Base-by-base conservation (phyloP, 2,113 vertebrate genomes). In the Sinocyclocheilus anshuiensis region DNA sequence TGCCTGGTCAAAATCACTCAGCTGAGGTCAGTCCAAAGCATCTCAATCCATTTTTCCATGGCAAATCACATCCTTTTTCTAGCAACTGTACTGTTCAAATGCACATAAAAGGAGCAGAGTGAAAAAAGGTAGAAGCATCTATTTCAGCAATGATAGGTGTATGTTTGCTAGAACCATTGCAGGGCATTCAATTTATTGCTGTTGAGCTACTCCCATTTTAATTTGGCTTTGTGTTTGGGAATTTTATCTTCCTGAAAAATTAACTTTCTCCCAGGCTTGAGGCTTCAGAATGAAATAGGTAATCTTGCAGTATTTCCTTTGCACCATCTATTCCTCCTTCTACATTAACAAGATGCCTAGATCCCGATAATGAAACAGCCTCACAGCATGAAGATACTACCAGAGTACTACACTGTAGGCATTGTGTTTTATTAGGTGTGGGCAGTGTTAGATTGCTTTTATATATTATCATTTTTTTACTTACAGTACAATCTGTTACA, bases 371-470 rank as follows among this genome's bases (percentile, higher is more conserved):
- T 76, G 74, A 76, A 76, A 76, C 13, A 76, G 45, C 42, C 74
- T 76, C 74, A 26, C n/a, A 76, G 42, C 72, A 76, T 76, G 42
- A 26, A 24, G 20, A 42, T 45, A 63, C 11, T 6, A 16, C 55
- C 20, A 36, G 20, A 0, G 6, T 36, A 22, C 8, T 59, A 12
- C 29, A 78, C 16, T 57, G 77, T 55, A 78, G 53, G 76, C 29
- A 78, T 57, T 29, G 53, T 59, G 53, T 59, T 39, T 79, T 79
- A 79, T 36, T 57, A 79, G 53, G 55, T 59, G 33, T n/a, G 53
- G 53, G 29, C 33, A 79, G 77, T n/a, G 53, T 79, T 79, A 80
- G 77, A 80, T 80, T 80, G 77, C 13, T 63, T 80, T 42, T 15
- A 45, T 39, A 63, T 42, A 80, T 80, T 15, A 63, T 24, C 26